phyloP scores from a whole-genome alignment of 2,113 vertebrate species.

The Osmerus eperlanus region DNA sequence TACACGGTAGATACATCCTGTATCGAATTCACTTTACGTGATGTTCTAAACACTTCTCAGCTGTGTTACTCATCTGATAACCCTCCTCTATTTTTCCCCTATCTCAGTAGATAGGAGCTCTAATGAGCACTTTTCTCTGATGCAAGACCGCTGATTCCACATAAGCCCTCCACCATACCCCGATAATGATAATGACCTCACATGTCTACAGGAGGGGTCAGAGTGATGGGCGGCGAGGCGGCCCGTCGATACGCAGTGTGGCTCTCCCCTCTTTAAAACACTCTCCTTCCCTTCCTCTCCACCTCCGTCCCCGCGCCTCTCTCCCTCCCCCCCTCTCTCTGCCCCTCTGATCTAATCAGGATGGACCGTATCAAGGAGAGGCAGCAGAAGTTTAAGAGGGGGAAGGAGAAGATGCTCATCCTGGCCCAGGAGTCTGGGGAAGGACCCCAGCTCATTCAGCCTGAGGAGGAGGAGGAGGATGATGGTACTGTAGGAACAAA shows the following conservation, averaged over 20 bases:
- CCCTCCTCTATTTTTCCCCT: too few relatives aligned
- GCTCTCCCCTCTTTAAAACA: too few relatives aligned
- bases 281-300: too few relatives aligned
- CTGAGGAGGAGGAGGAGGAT: conserved; percentile 77
- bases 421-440: conserved; percentile 86
- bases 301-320: too few relatives aligned
- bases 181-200: conserved; percentile 30
- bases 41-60: too few relatives aligned
- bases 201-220: conserved; percentile 36
- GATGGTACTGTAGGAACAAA: conserved; percentile 81
- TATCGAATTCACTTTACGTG: too few relatives aligned
- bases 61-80: too few relatives aligned
- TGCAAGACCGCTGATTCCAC: background rate
- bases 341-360: conserved; percentile 72
- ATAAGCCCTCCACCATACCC: conserved; percentile 38
- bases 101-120: too few relatives aligned
- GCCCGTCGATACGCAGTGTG: too few relatives aligned
- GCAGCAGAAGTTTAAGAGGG: conserved; percentile 96
- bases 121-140: too few relatives aligned
- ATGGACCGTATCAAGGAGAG: conserved; percentile 98
- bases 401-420: conserved; percentile 94
- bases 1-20: too few relatives aligned
- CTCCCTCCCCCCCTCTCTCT: conserved; percentile 23
- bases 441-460: conserved; percentile 70
- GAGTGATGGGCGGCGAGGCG: conserved; percentile 10